Conservation (phyloP, 2,797 vertebrate species). For the Dendrocincla tyrannina region DNA sequence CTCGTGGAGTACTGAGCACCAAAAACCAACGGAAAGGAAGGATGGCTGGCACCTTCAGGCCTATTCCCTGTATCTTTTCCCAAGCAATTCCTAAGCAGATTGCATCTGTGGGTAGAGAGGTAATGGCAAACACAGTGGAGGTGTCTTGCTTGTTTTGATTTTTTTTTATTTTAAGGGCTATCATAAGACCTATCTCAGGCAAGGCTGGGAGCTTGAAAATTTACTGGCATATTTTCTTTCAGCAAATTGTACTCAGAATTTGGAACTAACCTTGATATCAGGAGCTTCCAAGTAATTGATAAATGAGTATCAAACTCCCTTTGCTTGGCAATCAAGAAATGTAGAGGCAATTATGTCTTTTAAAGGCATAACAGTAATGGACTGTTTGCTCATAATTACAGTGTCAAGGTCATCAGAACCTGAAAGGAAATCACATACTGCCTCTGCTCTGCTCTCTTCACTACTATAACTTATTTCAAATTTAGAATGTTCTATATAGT, state of each 20-base stretch:
- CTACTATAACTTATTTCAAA: neutral
- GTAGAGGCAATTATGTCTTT: neutral
- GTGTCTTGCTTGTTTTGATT: neutral
- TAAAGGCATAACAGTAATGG: neutral
- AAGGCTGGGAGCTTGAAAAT: neutral
- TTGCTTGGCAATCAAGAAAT: neutral
- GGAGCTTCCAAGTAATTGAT: neutral
- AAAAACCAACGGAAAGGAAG: neutral
- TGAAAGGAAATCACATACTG: neutral
- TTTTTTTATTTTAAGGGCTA: neutral
- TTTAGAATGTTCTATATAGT: neutral
- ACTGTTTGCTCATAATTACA: conserved; percentile 1
- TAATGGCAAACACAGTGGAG: neutral
- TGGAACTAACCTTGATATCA: neutral
- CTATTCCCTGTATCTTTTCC: neutral
- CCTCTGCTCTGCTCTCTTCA: neutral
- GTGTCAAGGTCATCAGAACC: conserved; percentile 5
- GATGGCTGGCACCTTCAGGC: neutral
- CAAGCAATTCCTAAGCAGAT: neutral
- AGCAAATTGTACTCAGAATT: neutral
- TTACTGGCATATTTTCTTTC: neutral
- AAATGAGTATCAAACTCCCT: neutral
- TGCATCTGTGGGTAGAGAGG: neutral
- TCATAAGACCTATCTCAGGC: neutral
- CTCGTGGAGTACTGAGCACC: neutral